Evolutionary conservation across 1,140 invertebrate species (phyloP), one percentile per base, ranked within the genome.

Genomic region (Euura lappo): DNA sequence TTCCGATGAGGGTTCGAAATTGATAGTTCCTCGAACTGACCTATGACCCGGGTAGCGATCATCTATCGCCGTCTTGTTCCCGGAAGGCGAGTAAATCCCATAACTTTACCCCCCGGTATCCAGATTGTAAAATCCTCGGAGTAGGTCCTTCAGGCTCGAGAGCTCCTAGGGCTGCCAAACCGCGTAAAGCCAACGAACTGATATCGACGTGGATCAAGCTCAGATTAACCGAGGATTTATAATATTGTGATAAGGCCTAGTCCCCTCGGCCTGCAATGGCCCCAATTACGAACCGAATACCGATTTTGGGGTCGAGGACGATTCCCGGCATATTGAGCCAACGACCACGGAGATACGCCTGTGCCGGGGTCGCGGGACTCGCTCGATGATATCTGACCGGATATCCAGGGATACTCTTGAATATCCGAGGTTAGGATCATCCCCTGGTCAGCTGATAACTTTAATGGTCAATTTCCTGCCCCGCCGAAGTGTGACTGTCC

Each of bases 161-260:
- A 13, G 8, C 8, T 10, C 60, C 60, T 10, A 64, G 60, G 8
- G 8, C 60, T 64, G 13, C 8, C 8, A 10, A 10, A 10, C 13
- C 13, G 28, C 28, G 28, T 28, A 28, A 28, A 28, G 28, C 28
- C 28, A 28, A 28, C 28, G 1, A 28, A 60, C 51, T 6, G 51
- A 60, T 60, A 60, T 60, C 51, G 51, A 60, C 51, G 51, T 60
- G 51, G 51, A 60, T 60, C 51, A 60, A n/a, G 3, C 51, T 4
- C 51, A 60, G 51, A 60, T 60, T 60, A 60, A 60, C 44, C 66
- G 10, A 28, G 66, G 66, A 68, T 68, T 68, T 68, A 68, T 68
- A 68, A 68, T 68, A 68, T 68, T 68, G 66, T 44, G 66, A 68
- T 68, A 68, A 68, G 44, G 10, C 60, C 60, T 10, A 13, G 60